phyloP scores from a whole-genome alignment of 2,888 invertebrate genomes.

The Drosophila cognata region DNA sequence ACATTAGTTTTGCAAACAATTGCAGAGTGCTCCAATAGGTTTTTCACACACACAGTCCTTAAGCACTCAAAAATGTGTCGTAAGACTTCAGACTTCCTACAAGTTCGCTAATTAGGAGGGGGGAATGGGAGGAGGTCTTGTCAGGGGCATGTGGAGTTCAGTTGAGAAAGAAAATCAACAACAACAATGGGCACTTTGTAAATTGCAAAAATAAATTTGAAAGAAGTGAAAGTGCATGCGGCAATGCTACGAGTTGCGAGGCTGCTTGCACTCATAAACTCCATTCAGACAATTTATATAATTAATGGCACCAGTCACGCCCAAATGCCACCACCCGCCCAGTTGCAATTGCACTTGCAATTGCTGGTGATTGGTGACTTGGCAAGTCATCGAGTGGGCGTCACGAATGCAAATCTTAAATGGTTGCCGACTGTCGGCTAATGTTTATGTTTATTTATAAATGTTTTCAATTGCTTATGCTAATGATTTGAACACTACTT shows the following conservation, averaged over 20 bases:
- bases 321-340: conserved; percentile 9
- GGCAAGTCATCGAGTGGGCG: conserved; percentile 36
- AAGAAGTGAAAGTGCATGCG: conserved; percentile 67
- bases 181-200: conserved; percentile 24
- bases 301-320: conserved; percentile 41
- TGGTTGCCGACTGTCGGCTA: conserved; percentile 18
- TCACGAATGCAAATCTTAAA: conserved; percentile 26
- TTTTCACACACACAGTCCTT: conserved; percentile 29
- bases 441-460: conserved; percentile 46
- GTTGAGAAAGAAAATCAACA: conserved; percentile 19
- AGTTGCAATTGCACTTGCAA: conserved; percentile 16
- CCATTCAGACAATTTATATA: conserved; percentile 5
- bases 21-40: conserved; percentile 17
- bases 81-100: conserved; percentile 4
- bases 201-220: conserved; percentile 64
- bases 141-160: conserved; percentile 19
- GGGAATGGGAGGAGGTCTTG: not conserved
- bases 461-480: conserved; percentile 37
- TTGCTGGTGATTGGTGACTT: conserved; percentile 3
- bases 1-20: conserved; percentile 37
- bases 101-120: conserved; percentile 16
- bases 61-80: conserved; percentile 4
- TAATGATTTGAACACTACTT: conserved; percentile 1
- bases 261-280: conserved; percentile 5
- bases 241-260: conserved; percentile 1